Conservation (phyloP, 2,888 invertebrate species). For the Harpalus rubripes region DNA sequence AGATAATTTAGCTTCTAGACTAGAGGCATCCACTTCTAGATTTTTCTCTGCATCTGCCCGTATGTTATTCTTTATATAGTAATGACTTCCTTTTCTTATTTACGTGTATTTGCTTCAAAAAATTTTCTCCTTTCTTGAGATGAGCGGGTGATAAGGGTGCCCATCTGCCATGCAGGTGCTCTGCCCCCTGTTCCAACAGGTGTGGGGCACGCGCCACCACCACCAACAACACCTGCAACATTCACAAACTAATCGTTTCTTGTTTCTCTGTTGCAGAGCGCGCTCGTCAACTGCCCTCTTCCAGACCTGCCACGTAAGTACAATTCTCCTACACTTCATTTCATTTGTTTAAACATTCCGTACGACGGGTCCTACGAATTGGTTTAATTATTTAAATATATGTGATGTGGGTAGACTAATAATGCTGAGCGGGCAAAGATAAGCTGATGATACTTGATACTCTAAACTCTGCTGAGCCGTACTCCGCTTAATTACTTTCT, state of each 20-base stretch:
- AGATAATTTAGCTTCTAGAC: too few species aligned
- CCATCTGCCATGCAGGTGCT: constrained; percentile 25
- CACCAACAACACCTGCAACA: constrained; percentile 42
- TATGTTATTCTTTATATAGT: not conserved
- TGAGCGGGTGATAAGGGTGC: constrained; percentile 5
- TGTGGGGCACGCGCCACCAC: constrained; percentile 45
- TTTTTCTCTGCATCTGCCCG: not conserved
- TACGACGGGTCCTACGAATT: not conserved
- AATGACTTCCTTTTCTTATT: constrained; percentile 3
- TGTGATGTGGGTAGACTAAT: constrained; percentile 7
- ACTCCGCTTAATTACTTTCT: constrained; percentile 46
- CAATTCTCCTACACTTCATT: constrained; percentile 67
- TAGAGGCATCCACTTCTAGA: too few species aligned
- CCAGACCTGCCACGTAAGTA: constrained; percentile 79
- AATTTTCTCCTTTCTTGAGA: not conserved
- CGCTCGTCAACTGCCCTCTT: constrained; percentile 76
- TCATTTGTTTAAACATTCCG: not conserved
- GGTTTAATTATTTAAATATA: constrained; percentile 27
- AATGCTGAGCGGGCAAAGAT: constrained; percentile 14
- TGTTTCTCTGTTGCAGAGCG: constrained; percentile 78
- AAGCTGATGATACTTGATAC: constrained; percentile 52
- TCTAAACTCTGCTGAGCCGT: constrained; percentile 20
- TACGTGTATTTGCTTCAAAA: not conserved
- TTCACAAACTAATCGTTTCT: constrained; percentile 29
- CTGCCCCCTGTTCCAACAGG: constrained; percentile 48